These are phyloP conservation scores for Orthosia gothica DNA, from an alignment of 2,888 invertebrate genomes.

Conservation along the genomic window DNA sequence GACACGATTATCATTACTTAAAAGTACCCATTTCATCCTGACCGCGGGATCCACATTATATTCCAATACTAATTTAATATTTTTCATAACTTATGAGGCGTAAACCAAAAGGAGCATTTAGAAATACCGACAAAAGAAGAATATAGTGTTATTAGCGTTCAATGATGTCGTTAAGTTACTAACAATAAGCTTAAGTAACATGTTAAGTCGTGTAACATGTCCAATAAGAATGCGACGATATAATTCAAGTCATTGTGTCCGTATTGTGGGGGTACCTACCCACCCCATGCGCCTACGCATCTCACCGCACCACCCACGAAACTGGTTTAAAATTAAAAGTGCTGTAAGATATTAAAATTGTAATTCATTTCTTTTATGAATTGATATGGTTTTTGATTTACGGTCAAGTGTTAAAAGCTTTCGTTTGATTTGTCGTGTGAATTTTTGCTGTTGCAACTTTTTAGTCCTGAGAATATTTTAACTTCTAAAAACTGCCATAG, in stretches of 20 bases:
- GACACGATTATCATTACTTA: constrained; percentile 12
- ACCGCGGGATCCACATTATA: constrained; percentile 28
- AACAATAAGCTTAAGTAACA: constrained; percentile 74
- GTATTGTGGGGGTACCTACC: constrained; percentile 62
- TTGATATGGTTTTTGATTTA: constrained; percentile 41
- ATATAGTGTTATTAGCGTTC: constrained; percentile 67
- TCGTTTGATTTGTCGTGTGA: constrained; percentile 30
- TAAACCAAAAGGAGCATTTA: constrained; percentile 36
- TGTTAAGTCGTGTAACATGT: constrained; percentile 73
- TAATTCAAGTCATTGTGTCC: constrained; percentile 70
- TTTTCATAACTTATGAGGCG: constrained; percentile 20
- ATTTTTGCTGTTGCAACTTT: background rate
- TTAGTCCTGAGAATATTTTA: background rate
- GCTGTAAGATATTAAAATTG: constrained; percentile 35
- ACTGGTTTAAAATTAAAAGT: constrained; percentile 59
- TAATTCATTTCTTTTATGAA: constrained; percentile 19
- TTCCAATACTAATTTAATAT: constrained; percentile 44
- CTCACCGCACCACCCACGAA: constrained; percentile 66
- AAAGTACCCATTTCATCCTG: constrained; percentile 4
- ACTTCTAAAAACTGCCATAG: too few relatives aligned
- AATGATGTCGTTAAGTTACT: constrained; percentile 72
- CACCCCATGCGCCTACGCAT: constrained; percentile 59
- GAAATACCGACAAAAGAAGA: constrained; percentile 55
- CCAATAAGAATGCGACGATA: constrained; percentile 73
- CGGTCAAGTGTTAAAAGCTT: background rate